A percentile compares a stretch with the other conserved stretches of the same genome.
phyloP scores from a whole-genome alignment of 2,888 invertebrate species.

The Pseudococcus jackbeardsleyi region DNA sequence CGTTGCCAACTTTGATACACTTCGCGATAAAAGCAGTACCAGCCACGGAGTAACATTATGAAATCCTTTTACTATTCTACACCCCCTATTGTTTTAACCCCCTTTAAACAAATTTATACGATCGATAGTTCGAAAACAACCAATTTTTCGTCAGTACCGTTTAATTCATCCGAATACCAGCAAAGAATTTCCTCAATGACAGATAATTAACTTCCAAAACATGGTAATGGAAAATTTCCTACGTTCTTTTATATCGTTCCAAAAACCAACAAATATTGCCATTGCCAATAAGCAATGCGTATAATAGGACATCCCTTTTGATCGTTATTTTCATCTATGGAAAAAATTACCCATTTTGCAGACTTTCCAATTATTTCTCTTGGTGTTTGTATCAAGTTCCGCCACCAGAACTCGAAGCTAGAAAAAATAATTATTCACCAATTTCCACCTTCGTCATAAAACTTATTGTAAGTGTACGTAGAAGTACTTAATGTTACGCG shows the following conservation, averaged over 20 bases:
- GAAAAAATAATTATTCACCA: slow-evolving; percentile 6
- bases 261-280: not conserved
- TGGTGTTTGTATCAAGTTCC: not conserved
- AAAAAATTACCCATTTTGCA: not conserved
- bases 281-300: not conserved
- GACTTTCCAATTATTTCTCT: not conserved
- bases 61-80: slow-evolving; percentile 59
- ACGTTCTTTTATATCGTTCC: not conserved
- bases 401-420: not conserved
- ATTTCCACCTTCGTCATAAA: not conserved
- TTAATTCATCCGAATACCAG: slow-evolving; percentile 42
- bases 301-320: not conserved
- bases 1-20: slow-evolving; percentile 64
- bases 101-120: slow-evolving; percentile 56
- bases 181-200: slow-evolving; percentile 25
- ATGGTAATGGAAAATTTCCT: slow-evolving; percentile 1
- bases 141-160: slow-evolving; percentile 50
- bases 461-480: too few relatives aligned
- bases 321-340: not conserved
- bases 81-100: slow-evolving; percentile 56
- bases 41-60: slow-evolving; percentile 64
- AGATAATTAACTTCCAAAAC: slow-evolving; percentile 4
- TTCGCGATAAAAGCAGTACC: slow-evolving; percentile 61
- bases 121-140: slow-evolving; percentile 54
- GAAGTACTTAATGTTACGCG: not conserved